Conservation (phyloP, 2,888 invertebrate species). For the Chaetoderma sp. region DNA sequence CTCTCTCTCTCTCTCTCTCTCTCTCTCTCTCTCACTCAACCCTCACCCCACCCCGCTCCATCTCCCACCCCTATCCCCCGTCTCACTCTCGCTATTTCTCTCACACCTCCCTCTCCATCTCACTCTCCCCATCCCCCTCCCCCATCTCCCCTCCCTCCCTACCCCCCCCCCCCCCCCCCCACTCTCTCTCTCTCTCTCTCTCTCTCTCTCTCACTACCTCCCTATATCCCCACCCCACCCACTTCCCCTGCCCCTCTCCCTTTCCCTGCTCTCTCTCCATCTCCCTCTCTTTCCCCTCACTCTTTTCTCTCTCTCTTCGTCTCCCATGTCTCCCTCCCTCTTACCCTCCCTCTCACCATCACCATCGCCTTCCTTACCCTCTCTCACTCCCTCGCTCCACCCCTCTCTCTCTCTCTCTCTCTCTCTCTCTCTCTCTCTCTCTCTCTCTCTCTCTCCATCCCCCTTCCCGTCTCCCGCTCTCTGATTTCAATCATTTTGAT, state of each 20-base stretch:
- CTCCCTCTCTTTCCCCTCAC: slow-evolving; percentile 10
- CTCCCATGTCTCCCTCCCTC: slow-evolving; percentile 1
- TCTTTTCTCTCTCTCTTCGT: slow-evolving; percentile 6
- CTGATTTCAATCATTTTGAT: background rate
- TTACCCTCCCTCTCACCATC: background rate
- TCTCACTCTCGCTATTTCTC: no score
- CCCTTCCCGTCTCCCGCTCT: background rate
- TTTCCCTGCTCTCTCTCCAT: slow-evolving; percentile 6
- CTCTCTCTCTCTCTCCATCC: no score
- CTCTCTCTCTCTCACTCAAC: no score
- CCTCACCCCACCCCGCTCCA: no score
- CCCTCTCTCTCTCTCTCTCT: background rate
- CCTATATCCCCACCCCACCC: slow-evolving; percentile 16
- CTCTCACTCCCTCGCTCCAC: background rate
- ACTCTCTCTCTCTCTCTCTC: background rate
- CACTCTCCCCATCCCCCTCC: slow-evolving; percentile 11
- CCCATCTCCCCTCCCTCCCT: slow-evolving; percentile 15
- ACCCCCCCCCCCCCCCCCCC: slow-evolving; percentile 12
- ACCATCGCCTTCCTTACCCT: background rate
- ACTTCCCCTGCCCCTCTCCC: slow-evolving; percentile 13
- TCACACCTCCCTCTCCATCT: slow-evolving; percentile 8
- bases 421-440: slow-evolving; percentile 5
- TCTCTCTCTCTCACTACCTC: slow-evolving; percentile 15
- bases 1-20: background rate
- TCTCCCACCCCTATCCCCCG: no score